Percentiles rank a stretch among this genome's conserved stretches.
These are phyloP conservation scores for Octomys mimax DNA, from an alignment of 2,797 vertebrate species.

Conservation along the genomic window DNA sequence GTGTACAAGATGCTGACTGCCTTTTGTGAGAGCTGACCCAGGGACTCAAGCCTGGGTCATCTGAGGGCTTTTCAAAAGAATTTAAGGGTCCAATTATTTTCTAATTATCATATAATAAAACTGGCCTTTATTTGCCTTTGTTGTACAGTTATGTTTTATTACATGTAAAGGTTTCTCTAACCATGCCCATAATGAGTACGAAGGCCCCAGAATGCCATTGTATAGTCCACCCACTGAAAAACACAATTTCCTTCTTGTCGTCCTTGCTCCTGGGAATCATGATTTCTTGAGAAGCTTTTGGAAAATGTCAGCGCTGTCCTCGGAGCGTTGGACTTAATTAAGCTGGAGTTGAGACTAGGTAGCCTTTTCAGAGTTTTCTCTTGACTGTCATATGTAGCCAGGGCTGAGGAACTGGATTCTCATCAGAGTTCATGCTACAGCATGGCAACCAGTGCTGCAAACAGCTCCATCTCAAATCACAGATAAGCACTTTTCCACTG, in stretches of 20 bases:
- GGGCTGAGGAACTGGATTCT: not conserved
- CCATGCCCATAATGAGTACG: not conserved
- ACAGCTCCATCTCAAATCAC: not conserved
- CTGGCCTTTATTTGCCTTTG: not conserved
- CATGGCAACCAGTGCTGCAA: not conserved
- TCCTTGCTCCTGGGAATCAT: not conserved
- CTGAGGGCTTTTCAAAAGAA: not conserved
- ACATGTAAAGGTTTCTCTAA: not conserved
- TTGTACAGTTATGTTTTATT: not conserved
- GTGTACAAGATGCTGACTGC: no score
- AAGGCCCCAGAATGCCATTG: rapidly evolving
- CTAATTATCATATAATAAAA: not conserved
- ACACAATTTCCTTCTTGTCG: not conserved
- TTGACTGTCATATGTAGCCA: not conserved
- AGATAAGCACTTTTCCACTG: not conserved
- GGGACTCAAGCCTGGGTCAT: not conserved
- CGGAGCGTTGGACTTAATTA: not conserved
- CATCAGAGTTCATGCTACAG: not conserved
- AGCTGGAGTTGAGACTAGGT: no score
- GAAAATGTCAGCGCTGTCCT: not conserved
- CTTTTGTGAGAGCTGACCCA: not conserved
- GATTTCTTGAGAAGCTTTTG: not conserved
- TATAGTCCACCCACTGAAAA: no score
- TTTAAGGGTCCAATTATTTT: not conserved
- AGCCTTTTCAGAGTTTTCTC: not conserved